A percentile compares a stretch with the other conserved stretches of the same genome.
phyloP scores from a whole-genome alignment of 2,797 vertebrate genomes.

The Amblyopsis hoosieri region DNA sequence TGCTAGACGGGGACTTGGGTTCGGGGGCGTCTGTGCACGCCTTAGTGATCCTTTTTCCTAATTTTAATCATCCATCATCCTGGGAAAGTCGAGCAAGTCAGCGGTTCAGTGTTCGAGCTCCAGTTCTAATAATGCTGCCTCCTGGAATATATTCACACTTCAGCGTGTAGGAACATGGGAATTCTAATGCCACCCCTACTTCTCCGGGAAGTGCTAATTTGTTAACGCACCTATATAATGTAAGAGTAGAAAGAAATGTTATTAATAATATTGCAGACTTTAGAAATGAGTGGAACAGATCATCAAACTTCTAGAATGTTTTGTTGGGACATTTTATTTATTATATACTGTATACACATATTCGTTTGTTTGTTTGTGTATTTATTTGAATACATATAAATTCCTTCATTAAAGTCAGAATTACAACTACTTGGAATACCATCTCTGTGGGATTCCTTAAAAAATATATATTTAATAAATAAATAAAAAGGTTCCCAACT shows the following conservation, averaged over 20 bases:
- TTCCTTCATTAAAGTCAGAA: not conserved
- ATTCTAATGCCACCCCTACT: constrained; percentile 64
- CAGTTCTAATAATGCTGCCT: constrained; percentile 69
- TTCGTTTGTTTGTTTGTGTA: not conserved
- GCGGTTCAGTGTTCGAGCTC: constrained; percentile 53
- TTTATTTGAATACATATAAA: not conserved
- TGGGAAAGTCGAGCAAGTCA: constrained; percentile 60
- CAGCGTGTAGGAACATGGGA: constrained; percentile 59
- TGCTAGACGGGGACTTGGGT: constrained; percentile 29
- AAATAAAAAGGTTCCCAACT: not conserved
- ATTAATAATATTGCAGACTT: constrained; percentile 63
- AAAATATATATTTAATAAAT: not conserved
- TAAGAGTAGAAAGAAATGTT: constrained; percentile 37
- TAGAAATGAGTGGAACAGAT: constrained; percentile 31
- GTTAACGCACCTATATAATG: constrained; percentile 61
- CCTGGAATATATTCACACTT: constrained; percentile 79
- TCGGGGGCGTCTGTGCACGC: constrained; percentile 32
- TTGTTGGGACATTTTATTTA: not conserved
- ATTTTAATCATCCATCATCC: constrained; percentile 64
- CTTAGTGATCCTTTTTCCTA: constrained; percentile 39
- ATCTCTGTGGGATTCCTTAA: not conserved
- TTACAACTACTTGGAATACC: no score
- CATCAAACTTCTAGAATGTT: not conserved
- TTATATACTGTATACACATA: no score
- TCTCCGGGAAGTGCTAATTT: constrained; percentile 76